phyloP scores from a whole-genome alignment of 2,113 vertebrate species.

The Pterocles orientalis region DNA sequence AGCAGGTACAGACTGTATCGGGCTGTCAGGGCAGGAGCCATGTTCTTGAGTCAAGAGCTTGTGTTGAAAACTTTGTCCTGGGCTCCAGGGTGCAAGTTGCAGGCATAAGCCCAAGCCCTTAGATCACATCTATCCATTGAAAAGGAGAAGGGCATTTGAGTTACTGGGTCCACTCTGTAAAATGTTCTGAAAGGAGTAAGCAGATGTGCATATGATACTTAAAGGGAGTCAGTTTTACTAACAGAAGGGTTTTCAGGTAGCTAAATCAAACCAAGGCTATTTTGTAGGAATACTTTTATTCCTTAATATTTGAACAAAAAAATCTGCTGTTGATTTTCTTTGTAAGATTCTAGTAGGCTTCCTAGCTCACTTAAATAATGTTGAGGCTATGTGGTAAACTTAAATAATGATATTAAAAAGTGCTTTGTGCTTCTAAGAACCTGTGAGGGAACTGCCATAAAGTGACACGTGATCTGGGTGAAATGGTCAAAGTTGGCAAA shows the following conservation, averaged over 20 bases:
- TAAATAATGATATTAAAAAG: neutral
- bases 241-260: neutral
- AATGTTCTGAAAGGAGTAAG: neutral
- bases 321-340: neutral
- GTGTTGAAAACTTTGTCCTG: neutral
- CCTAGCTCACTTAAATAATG: neutral
- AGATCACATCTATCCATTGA: neutral
- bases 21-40: neutral
- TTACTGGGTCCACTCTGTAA: neutral
- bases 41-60: neutral
- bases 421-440: neutral
- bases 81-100: neutral
- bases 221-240: neutral
- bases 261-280: neutral
- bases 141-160: neutral
- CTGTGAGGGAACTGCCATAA: neutral
- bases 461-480: neutral
- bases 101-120: neutral
- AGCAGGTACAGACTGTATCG: neutral
- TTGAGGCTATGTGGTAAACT: neutral
- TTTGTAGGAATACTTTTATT: neutral
- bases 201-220: neutral
- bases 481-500: neutral
- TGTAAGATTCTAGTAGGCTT: neutral
- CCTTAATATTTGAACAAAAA: conserved; percentile 26